phyloP scores from a whole-genome alignment of 2,888 invertebrate genomes.

The Suillia variegata region DNA sequence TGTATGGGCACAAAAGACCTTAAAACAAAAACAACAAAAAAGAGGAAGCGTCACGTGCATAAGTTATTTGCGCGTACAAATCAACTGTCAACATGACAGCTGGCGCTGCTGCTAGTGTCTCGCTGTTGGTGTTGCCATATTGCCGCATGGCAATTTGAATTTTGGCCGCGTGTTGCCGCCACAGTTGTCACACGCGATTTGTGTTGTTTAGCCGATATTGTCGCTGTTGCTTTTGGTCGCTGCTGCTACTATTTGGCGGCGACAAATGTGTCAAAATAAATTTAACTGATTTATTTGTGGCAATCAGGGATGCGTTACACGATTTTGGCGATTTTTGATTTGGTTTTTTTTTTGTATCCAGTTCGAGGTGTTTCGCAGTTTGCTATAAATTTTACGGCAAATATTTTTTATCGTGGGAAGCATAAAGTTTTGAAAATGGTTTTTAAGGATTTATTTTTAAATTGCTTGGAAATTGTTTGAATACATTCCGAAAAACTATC shows the following conservation, averaged over 20 bases:
- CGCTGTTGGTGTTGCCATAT: too few relatives aligned
- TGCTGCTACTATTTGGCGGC: not conserved
- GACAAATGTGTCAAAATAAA: conserved; percentile 1
- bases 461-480: too few relatives aligned
- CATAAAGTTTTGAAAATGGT: too few relatives aligned
- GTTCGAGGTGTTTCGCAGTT: too few relatives aligned
- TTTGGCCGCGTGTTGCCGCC: not conserved
- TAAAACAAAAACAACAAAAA: not conserved
- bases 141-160: not conserved
- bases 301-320: not conserved
- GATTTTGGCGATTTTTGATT: too few relatives aligned
- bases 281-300: conserved; percentile 2
- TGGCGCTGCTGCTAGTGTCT: not conserved
- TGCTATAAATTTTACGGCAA: not conserved
- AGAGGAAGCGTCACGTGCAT: conserved; percentile 18
- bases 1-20: too few relatives aligned
- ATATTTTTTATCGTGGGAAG: too few relatives aligned
- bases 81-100: conserved; percentile 17
- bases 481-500: too few relatives aligned
- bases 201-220: not conserved
- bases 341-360: too few relatives aligned
- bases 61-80: conserved; percentile 15
- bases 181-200: not conserved
- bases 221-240: not conserved
- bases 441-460: too few relatives aligned